Evolutionary conservation across 2,888 invertebrate species (phyloP).

Genomic region (Cantharis lateralis): DNA sequence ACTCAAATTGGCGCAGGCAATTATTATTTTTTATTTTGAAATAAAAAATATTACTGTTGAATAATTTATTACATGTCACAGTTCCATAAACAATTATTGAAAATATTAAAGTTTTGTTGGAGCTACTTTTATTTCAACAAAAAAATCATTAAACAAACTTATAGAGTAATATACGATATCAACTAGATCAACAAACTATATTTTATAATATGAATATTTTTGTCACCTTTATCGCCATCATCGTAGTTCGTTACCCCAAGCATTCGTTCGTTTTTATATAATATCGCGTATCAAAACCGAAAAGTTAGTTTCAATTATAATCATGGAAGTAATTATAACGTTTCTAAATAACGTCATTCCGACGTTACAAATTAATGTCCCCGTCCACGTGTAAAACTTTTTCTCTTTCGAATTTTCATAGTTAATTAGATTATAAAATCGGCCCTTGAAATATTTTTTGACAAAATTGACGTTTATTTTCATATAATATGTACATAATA

Average conservation of each 20-base stretch:
- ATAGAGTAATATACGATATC: neutral
- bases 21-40: no score
- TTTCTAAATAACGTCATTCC: neutral
- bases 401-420: no score
- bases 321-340: neutral
- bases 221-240: neutral
- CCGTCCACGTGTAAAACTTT: neutral
- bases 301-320: neutral
- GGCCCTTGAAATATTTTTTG: neutral
- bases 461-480: no score
- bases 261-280: neutral
- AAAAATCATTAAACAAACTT: neutral
- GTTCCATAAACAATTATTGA: no score
- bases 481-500: no score
- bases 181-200: neutral
- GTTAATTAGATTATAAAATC: no score
- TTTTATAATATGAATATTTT: neutral
- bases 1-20: no score
- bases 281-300: neutral
- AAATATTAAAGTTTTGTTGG: no score
- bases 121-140: neutral
- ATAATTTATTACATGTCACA: no score
- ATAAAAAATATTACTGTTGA: no score
- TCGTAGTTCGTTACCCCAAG: neutral
- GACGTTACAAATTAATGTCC: neutral